A percentile compares a stretch with the other conserved stretches of the same genome.
phyloP scores from a whole-genome alignment of 1,140 invertebrate genomes.

The Pinna nobilis region DNA sequence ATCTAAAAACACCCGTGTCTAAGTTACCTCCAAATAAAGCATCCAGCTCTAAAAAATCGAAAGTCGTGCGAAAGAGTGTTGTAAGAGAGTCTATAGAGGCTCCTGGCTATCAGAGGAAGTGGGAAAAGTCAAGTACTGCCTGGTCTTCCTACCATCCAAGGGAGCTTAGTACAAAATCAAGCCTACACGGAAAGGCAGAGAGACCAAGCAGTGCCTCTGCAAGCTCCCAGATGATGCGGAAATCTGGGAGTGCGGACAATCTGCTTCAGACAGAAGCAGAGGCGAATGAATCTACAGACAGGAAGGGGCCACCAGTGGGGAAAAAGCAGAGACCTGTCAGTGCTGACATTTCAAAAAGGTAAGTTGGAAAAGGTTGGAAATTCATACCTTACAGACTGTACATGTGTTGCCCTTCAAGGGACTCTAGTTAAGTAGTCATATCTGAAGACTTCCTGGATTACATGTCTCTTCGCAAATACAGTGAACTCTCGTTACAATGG shows the following conservation, averaged over 20 bases:
- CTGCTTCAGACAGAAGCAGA: too few relatives aligned
- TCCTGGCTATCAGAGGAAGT: constrained; percentile 49
- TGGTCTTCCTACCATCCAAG: constrained; percentile 59
- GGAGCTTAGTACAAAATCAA: constrained; percentile 53
- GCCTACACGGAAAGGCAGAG: not conserved
- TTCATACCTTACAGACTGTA: too few relatives aligned
- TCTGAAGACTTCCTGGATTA: too few relatives aligned
- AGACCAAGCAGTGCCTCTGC: constrained; percentile 32
- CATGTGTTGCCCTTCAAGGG: too few relatives aligned
- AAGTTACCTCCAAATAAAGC: constrained; percentile 15
- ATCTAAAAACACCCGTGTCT: constrained; percentile 3
- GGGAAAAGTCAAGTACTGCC: constrained; percentile 61
- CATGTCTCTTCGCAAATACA: too few relatives aligned
- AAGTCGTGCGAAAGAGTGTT: constrained; percentile 33
- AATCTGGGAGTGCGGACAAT: constrained; percentile 36
- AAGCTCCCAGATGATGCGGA: not conserved
- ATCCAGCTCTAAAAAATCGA: too few relatives aligned
- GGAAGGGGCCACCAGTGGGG: not conserved
- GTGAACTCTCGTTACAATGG: too few relatives aligned
- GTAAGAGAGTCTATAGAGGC: constrained; percentile 49
- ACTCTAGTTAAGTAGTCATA: too few relatives aligned
- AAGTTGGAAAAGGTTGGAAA: not conserved
- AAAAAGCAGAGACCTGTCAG: constrained; percentile 45
- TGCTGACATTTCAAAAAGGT: constrained; percentile 50
- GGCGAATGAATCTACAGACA: not conserved